Evolutionary conservation across 2,797 vertebrate species (phyloP).

Genomic region (Lepilemur ruficaudatus): DNA sequence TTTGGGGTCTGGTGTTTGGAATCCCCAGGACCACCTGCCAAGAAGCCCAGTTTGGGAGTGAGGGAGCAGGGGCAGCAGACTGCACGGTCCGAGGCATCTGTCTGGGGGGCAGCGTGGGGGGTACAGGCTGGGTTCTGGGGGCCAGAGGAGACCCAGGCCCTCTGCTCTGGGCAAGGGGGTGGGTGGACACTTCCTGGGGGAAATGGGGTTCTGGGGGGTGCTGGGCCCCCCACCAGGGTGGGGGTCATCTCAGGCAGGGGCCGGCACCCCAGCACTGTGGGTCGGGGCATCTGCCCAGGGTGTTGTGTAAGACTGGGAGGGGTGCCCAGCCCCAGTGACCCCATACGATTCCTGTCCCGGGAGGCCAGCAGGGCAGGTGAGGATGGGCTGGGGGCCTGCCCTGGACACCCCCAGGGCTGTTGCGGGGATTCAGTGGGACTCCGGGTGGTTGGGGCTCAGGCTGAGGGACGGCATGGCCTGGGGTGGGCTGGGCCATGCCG

Average conservation of each 20-base stretch:
- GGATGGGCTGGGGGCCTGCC: background rate
- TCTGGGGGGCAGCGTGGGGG: background rate
- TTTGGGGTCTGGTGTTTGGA: background rate
- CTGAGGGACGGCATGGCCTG: rapidly evolving
- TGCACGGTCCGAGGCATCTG: background rate
- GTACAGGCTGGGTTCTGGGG: background rate
- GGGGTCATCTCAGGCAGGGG: background rate
- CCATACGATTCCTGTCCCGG: background rate
- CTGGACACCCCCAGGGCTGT: background rate
- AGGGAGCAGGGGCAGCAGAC: background rate
- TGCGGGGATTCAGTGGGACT: background rate
- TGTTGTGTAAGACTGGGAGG: background rate
- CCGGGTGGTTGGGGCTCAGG: background rate
- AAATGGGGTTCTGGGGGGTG: background rate
- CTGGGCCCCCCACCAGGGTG: no score
- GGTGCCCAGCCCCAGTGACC: background rate
- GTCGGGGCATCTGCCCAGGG: background rate
- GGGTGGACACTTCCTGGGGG: background rate
- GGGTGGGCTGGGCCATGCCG: background rate
- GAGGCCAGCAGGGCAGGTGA: rapidly evolving
- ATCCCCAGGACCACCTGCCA: background rate
- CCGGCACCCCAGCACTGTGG: background rate
- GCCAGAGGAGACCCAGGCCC: background rate
- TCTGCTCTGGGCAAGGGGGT: background rate
- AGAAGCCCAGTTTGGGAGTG: background rate